Evolutionary conservation across 1,140 invertebrate genomes (phyloP).

Genomic region (Vollenhovia emeryi): DNA sequence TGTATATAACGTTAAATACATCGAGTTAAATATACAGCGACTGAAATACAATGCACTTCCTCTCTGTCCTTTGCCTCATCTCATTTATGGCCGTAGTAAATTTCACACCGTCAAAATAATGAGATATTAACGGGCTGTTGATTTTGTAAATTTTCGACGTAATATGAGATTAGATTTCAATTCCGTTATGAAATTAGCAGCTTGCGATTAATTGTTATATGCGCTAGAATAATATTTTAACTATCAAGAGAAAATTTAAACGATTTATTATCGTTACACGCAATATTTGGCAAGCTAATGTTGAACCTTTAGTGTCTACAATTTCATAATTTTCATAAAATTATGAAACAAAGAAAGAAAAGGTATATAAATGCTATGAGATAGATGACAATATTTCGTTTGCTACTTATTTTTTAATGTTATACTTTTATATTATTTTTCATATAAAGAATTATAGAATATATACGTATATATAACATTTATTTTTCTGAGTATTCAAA

Average conservation of each 20-base stretch:
- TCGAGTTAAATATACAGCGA: constrained; percentile 25
- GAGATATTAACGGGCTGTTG: constrained; percentile 36
- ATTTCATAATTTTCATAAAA: background rate
- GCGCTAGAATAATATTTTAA: constrained; percentile 11
- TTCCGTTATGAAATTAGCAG: background rate
- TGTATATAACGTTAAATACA: constrained; percentile 29
- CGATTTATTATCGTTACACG: background rate
- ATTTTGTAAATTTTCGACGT: background rate
- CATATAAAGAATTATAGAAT: background rate
- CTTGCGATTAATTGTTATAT: background rate
- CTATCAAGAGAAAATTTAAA: background rate
- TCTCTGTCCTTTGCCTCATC: constrained; percentile 6
- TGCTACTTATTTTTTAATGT: too few relatives aligned
- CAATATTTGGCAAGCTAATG: background rate
- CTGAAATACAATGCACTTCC: constrained; percentile 18
- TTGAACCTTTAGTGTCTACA: background rate
- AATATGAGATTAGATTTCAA: background rate
- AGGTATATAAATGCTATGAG: background rate
- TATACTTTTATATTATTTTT: background rate
- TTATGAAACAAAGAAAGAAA: background rate
- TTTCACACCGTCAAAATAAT: constrained; percentile 38
- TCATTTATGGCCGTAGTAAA: constrained; percentile 23
- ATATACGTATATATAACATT: background rate
- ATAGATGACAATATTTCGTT: background rate
- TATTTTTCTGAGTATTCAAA: background rate